Percentiles rank a stretch among this genome's conserved stretches.
Evolutionary conservation across 30 jellyfish, hydroid and myxozoan genomes (phyloP).

Genomic region (Cassiopea andromeda): DNA sequence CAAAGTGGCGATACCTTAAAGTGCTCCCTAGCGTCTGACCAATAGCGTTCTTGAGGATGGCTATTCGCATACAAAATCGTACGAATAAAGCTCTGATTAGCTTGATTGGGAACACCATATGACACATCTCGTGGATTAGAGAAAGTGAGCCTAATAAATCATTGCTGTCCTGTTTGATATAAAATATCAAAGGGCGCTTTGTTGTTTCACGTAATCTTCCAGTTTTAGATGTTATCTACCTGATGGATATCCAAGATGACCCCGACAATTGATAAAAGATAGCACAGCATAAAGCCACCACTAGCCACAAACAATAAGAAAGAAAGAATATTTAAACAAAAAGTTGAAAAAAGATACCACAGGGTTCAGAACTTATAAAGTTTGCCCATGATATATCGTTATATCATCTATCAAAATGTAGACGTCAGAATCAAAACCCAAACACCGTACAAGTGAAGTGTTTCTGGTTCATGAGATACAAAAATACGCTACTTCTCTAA

Average conservation of each 20-base stretch:
- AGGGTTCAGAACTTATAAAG: neutral
- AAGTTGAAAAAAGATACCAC: neutral
- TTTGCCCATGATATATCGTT: neutral
- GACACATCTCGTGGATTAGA: neutral
- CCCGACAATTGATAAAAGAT: constrained; percentile 1
- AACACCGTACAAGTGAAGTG: no score
- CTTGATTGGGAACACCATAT: neutral
- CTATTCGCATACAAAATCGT: no score
- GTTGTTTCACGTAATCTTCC: neutral
- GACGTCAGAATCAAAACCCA: no score
- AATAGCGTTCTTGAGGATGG: no score
- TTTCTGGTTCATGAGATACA: no score
- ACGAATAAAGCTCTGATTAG: neutral
- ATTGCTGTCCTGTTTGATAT: neutral
- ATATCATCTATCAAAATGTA: no score
- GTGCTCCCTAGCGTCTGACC: no score
- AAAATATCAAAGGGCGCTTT: constrained; percentile 7
- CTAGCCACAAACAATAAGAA: neutral
- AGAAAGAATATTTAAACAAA: neutral
- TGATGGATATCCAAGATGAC: constrained; percentile 35
- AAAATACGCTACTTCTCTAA: no score
- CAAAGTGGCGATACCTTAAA: no score
- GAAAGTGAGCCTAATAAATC: neutral
- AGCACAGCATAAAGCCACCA: neutral
- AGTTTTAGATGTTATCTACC: constrained; percentile 2